Base-by-base conservation (phyloP, 53 echinoderm and acorn worm species). In the Holothuria leucospilota region DNA sequence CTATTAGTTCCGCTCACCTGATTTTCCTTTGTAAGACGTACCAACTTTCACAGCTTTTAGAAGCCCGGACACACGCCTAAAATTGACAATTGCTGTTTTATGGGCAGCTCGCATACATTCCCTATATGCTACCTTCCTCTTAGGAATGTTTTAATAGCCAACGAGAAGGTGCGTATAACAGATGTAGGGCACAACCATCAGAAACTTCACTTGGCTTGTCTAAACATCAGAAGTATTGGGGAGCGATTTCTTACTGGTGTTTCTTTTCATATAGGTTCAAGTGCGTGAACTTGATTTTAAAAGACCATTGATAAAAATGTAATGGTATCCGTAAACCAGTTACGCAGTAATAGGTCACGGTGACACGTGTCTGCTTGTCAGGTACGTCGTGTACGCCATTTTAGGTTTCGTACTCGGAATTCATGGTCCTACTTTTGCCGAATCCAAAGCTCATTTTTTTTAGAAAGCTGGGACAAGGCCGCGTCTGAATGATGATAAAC, bases 51-150 rank as follows among this genome's bases (percentile, higher is more conserved):
- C 72, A 72, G 72, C 41, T 72, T 72, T 72, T 41, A 49, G 41
- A 42, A 49, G 40, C 49, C 41, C 20, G 72, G 72, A 72, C 72
- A 72, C 72, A 49, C 72, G 72, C 6, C 72, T 40, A 72, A 72
- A 39, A 39, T 72, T 72, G 72, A 40, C 72, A 72, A 72, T 72
- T 72, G 72, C 72, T 72, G 72, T 72, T 72, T 72, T 40, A 72
- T 72, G 72, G 72, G 49, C 72, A n/a, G 40, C 65, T 46, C 46
- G 46, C 46, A 46, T 11, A 46, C 46, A 46, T 46, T 46, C 46
- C 46, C 8, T 46, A 11, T 46, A 11, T 11, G 46, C 46, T 46
- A 46, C 46, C 46, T 16, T 16, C 18, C 16, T 56, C 15, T 18
- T 56, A 56, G 20, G 40, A 72, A 46, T 39, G 46, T 72, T 39